phyloP scores from a whole-genome alignment of 2,888 invertebrate species.

The Crepidodera aurea region DNA sequence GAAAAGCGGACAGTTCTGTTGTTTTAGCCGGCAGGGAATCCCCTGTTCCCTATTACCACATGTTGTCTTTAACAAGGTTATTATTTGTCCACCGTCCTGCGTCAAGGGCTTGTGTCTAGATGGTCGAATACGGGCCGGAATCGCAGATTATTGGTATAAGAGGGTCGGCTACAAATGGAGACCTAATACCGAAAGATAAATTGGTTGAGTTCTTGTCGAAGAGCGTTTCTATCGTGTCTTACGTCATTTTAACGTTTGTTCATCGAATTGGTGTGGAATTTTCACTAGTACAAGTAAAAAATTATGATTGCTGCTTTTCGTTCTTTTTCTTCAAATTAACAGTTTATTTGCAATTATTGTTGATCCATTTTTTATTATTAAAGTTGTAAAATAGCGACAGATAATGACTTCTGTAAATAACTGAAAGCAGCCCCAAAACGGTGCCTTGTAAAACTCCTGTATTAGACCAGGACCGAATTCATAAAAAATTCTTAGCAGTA shows the following conservation, averaged over 20 bases:
- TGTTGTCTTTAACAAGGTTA: constrained; percentile 51
- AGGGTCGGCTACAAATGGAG: constrained; percentile 20
- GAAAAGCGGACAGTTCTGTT: constrained; percentile 47
- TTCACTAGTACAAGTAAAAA: too few species aligned
- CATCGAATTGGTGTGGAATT: too few species aligned
- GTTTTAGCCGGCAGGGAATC: constrained; percentile 50
- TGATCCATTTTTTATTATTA: too few species aligned
- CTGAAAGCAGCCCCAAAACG: too few species aligned
- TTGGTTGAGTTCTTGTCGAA: constrained; percentile 10
- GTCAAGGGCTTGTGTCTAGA: constrained; percentile 25
- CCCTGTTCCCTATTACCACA: constrained; percentile 40
- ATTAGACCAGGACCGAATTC: too few species aligned
- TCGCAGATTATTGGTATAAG: constrained; percentile 24
- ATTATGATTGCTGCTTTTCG: too few species aligned
- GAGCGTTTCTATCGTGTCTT: neutral
- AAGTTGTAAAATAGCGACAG: too few species aligned
- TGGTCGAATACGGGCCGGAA: constrained; percentile 7
- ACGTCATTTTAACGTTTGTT: neutral
- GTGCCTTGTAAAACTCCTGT: too few species aligned
- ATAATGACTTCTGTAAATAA: too few species aligned
- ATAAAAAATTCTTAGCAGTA: too few species aligned
- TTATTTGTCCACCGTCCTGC: constrained; percentile 37
- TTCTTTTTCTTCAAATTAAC: too few species aligned
- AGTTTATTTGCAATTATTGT: too few species aligned
- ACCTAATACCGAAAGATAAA: constrained; percentile 23